phyloP scores from a whole-genome alignment of 2,113 vertebrate genomes.

The Sander lucioperca region DNA sequence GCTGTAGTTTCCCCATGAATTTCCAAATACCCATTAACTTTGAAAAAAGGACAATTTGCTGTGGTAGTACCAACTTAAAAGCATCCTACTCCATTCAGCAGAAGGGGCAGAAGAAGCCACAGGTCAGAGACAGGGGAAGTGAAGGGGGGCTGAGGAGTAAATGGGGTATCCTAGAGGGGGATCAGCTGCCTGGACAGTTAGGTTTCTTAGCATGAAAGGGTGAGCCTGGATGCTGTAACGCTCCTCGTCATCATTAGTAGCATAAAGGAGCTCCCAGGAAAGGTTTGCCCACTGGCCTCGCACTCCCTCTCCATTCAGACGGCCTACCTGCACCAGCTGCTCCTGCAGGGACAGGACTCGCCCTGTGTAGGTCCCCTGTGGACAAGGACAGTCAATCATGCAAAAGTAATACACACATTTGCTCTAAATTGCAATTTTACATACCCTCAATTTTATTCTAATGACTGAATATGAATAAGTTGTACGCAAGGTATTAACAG shows the following conservation, averaged over 20 bases:
- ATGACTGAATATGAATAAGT: not conserved
- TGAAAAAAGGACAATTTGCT: constrained; percentile 7
- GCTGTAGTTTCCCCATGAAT: not conserved
- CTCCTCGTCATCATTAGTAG: constrained; percentile 97
- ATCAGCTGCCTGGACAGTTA: constrained; percentile 95
- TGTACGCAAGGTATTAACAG: not conserved
- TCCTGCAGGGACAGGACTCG: constrained; percentile 95
- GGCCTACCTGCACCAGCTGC: constrained; percentile 90
- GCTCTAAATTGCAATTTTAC: not conserved
- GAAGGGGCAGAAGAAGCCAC: constrained; percentile 5
- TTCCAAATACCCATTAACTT: not conserved
- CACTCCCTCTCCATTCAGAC: constrained; percentile 91
- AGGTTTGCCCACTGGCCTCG: constrained; percentile 98
- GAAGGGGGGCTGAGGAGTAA: constrained; percentile 92
- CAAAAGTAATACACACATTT: not conserved
- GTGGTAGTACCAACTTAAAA: constrained; percentile 10
- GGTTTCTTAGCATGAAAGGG: constrained; percentile 92
- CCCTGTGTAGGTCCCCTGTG: constrained; percentile 93
- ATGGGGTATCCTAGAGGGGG: constrained; percentile 96
- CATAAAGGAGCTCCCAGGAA: constrained; percentile 98
- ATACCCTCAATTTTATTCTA: not conserved
- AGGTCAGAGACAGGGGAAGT: constrained; percentile 89
- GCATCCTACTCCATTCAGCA: not conserved
- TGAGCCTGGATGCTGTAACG: constrained; percentile 98
- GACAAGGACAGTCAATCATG: constrained; percentile 34